phyloP scores from a whole-genome alignment of 2,113 vertebrate species.

The Lophius piscatorius region DNA sequence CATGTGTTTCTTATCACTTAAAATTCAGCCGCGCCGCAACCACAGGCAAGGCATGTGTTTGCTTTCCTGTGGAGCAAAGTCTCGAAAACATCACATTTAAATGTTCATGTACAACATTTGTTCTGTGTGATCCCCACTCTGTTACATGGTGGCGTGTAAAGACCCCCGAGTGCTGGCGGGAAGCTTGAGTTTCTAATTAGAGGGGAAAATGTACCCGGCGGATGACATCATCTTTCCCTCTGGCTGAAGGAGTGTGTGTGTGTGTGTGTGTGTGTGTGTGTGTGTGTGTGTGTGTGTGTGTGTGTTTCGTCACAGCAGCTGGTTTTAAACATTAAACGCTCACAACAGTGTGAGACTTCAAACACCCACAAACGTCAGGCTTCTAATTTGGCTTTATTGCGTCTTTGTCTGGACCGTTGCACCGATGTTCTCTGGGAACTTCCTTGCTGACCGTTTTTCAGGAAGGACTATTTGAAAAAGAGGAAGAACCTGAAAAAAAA shows the following conservation, averaged over 20 bases:
- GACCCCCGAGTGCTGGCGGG: constrained; percentile 57
- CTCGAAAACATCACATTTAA: constrained; percentile 36
- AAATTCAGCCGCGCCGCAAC: constrained; percentile 26
- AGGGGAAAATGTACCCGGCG: constrained; percentile 58
- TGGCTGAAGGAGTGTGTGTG: constrained; percentile 10
- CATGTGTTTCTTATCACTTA: constrained; percentile 62
- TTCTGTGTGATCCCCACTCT: constrained; percentile 50
- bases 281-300: constrained; percentile 32
- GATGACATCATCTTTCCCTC: constrained; percentile 77
- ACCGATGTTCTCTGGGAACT: constrained; percentile 50
- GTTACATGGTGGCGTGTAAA: constrained; percentile 48
- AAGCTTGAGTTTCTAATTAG: constrained; percentile 79
- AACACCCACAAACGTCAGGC: constrained; percentile 46
- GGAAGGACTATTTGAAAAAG: constrained; percentile 43
- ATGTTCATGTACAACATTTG: constrained; percentile 58
- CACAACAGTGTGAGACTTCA: constrained; percentile 60
- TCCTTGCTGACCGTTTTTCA: constrained; percentile 35
- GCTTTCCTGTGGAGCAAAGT: constrained; percentile 20
- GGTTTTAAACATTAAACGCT: constrained; percentile 67
- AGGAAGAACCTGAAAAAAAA: constrained; percentile 35
- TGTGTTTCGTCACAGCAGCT: constrained; percentile 64
- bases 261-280: not conserved
- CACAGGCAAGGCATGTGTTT: constrained; percentile 20
- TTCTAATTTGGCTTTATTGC: constrained; percentile 75
- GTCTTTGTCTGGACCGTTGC: constrained; percentile 49